These are phyloP conservation scores for Scaptomyza flava DNA, from an alignment of 2,888 invertebrate genomes.

Conservation along the genomic window DNA sequence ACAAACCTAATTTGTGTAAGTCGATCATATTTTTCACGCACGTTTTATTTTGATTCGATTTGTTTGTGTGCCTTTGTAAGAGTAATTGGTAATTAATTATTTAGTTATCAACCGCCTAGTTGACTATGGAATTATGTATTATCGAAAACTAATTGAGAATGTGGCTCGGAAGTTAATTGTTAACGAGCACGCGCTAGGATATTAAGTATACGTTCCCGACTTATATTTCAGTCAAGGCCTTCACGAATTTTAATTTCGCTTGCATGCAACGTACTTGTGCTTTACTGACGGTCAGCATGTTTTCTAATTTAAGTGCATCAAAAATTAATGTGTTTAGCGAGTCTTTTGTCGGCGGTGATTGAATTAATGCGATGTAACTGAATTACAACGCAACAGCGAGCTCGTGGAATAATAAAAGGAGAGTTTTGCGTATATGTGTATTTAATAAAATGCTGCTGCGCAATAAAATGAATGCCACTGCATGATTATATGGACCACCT, in stretches of 20 bases:
- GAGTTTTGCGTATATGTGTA: background rate
- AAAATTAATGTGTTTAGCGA: background rate
- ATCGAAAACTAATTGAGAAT: no score
- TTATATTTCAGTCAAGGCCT: background rate
- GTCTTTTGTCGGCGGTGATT: background rate
- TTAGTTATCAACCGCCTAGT: background rate
- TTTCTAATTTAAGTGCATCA: background rate
- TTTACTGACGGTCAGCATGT: background rate
- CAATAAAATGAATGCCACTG: slow-evolving; percentile 14
- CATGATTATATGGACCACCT: background rate
- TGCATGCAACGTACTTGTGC: background rate
- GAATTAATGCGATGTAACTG: background rate
- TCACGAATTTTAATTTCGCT: background rate
- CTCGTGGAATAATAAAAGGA: background rate
- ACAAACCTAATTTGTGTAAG: background rate
- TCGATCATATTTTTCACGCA: background rate
- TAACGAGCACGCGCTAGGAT: background rate
- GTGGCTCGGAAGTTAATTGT: background rate
- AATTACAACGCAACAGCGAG: background rate
- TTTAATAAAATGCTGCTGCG: slow-evolving; percentile 5
- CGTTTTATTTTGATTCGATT: background rate
- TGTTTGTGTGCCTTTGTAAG: background rate
- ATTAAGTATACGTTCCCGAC: background rate
- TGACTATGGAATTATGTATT: background rate
- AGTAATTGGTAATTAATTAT: background rate